Conservation (phyloP, 2,888 invertebrate genomes). For the Hydroisotoma schaefferi region DNA sequence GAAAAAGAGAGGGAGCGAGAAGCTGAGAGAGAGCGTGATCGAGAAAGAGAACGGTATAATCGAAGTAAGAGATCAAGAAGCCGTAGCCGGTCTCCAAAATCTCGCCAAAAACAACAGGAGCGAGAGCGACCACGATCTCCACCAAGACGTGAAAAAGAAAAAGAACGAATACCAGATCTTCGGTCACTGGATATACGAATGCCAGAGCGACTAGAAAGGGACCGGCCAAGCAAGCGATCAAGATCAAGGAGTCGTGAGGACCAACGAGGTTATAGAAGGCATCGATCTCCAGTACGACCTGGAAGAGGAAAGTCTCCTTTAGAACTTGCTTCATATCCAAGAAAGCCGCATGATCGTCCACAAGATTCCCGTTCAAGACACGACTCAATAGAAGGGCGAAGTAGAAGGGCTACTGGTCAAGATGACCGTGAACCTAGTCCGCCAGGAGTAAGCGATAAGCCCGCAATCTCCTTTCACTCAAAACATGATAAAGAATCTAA, state of each 20-base stretch:
- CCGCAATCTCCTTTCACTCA: not conserved
- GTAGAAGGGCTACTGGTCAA: not conserved
- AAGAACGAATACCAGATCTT: not conserved
- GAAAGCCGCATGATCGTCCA: not conserved
- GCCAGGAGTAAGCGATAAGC: conserved; percentile 25
- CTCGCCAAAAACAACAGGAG: conserved; percentile 19
- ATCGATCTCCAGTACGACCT: not conserved
- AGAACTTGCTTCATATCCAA: not conserved
- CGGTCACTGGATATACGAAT: not conserved
- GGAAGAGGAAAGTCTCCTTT: not conserved
- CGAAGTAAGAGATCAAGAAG: conserved; percentile 19
- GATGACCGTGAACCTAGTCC: conserved; percentile 28
- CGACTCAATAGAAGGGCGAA: not conserved
- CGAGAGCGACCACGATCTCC: conserved; percentile 22
- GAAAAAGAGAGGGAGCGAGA: conserved; percentile 5
- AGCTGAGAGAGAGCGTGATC: conserved; percentile 14
- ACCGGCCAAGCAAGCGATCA: not conserved
- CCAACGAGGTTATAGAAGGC: conserved; percentile 1
- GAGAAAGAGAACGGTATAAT: conserved; percentile 11
- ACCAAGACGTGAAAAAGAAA: conserved; percentile 1
- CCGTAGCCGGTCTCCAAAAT: conserved; percentile 53
- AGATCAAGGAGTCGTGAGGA: conserved; percentile 1
- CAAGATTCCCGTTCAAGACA: not conserved
- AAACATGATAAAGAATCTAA: not conserved
- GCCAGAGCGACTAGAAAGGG: not conserved